These are phyloP conservation scores for Decapterus maruadsi DNA, from an alignment of 2,797 vertebrate species.

Conservation along the genomic window DNA sequence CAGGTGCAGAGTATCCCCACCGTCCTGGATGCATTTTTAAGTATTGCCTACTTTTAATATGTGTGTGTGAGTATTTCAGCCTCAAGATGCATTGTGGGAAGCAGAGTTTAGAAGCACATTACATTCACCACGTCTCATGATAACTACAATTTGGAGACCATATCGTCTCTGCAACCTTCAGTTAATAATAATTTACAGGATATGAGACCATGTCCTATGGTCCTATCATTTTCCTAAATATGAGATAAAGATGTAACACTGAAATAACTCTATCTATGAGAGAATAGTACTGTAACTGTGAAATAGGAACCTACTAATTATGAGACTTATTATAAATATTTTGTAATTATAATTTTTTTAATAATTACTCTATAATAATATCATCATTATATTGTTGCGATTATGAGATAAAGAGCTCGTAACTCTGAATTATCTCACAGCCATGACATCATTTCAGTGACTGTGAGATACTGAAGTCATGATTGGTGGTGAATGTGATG, in stretches of 20 bases:
- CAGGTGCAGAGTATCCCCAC: background rate
- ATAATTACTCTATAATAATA: background rate
- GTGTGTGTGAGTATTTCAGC: background rate
- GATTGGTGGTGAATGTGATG: background rate
- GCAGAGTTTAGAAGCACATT: background rate
- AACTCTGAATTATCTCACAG: no score
- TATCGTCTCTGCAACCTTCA: no score
- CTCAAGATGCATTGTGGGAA: slow-evolving; percentile 21
- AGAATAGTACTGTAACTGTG: background rate
- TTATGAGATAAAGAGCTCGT: background rate
- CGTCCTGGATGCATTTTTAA: background rate
- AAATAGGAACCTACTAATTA: background rate
- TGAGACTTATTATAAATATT: background rate
- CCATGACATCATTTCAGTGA: no score
- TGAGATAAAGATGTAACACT: no score
- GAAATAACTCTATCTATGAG: background rate
- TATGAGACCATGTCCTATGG: background rate
- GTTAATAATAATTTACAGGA: no score
- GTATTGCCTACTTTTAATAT: background rate
- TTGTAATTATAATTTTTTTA: background rate
- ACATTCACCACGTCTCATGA: background rate
- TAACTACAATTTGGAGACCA: background rate
- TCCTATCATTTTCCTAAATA: no score
- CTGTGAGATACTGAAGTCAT: background rate
- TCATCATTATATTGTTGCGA: background rate